Conservation (phyloP, 64 coral and sea anemone genomes). For the Porites australiensis region DNA sequence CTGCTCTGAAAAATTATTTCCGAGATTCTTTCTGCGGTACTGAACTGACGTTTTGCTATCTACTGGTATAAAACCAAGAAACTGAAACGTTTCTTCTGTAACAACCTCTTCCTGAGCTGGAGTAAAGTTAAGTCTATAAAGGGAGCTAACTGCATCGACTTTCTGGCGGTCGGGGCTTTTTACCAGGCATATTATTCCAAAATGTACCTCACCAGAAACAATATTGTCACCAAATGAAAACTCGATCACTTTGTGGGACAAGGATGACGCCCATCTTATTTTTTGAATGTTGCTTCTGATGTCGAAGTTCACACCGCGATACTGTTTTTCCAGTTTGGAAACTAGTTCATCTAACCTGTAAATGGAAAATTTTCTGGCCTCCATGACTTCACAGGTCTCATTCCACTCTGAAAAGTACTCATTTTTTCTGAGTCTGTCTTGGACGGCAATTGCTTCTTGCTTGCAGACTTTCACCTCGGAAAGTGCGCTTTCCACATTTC, state of each 20-base stretch:
- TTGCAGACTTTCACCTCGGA: slow-evolving; percentile 61
- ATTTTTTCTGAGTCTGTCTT: slow-evolving; percentile 34
- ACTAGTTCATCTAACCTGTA: slow-evolving; percentile 40
- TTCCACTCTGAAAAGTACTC: slow-evolving; percentile 69
- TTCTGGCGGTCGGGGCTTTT: slow-evolving; percentile 77
- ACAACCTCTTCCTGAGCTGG: slow-evolving; percentile 58
- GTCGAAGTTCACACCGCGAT: slow-evolving; percentile 53
- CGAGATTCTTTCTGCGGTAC: slow-evolving; percentile 53
- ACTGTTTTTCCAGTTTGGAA: slow-evolving; percentile 59
- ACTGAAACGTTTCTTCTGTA: slow-evolving; percentile 45
- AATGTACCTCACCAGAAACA: slow-evolving; percentile 64
- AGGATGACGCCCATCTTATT: slow-evolving; percentile 53
- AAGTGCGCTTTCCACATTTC: slow-evolving; percentile 31
- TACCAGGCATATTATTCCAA: slow-evolving; percentile 76
- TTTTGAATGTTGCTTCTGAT: slow-evolving; percentile 58
- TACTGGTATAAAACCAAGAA: slow-evolving; percentile 64
- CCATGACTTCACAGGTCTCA: slow-evolving; percentile 71
- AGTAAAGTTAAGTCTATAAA: slow-evolving; percentile 79
- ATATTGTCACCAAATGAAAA: slow-evolving; percentile 72
- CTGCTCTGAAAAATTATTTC: slow-evolving; percentile 57
- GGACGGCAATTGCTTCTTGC: slow-evolving; percentile 19
- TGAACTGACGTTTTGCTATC: slow-evolving; percentile 18
- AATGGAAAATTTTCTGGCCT: slow-evolving; percentile 52
- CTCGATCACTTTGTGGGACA: slow-evolving; percentile 64
- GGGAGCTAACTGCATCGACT: slow-evolving; percentile 72